phyloP scores from a whole-genome alignment of 2,113 vertebrate species.

The Oryzias celebensis region DNA sequence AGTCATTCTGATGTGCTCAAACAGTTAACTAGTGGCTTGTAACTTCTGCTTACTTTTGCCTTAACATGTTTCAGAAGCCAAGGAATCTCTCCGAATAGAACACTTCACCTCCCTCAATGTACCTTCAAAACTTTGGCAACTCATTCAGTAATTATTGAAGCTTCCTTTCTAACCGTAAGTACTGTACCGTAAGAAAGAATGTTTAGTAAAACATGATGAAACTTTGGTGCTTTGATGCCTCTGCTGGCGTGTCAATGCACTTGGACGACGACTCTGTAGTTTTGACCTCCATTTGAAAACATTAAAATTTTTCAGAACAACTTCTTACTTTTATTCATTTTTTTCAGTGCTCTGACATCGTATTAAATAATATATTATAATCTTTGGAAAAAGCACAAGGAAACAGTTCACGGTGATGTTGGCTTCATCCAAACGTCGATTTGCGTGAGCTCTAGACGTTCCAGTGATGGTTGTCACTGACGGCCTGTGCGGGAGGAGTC shows the following conservation, averaged over 20 bases:
- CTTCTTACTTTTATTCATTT: slow-evolving; percentile 15
- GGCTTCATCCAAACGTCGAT: neutral
- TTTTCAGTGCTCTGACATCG: neutral
- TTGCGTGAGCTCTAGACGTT: neutral
- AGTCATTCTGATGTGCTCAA: slow-evolving; percentile 32
- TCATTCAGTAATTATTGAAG: slow-evolving; percentile 46
- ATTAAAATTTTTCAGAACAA: slow-evolving; percentile 27
- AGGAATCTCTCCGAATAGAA: slow-evolving; percentile 53
- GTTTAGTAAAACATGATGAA: slow-evolving; percentile 52
- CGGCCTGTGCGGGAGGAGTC: neutral
- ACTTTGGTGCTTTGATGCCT: slow-evolving; percentile 44
- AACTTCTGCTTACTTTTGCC: slow-evolving; percentile 63
- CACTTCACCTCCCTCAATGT: slow-evolving; percentile 35
- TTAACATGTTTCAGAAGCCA: slow-evolving; percentile 68
- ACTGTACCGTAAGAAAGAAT: slow-evolving; percentile 68
- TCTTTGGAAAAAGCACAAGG: slow-evolving; percentile 4
- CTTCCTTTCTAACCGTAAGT: slow-evolving; percentile 60
- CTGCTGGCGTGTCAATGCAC: slow-evolving; percentile 33
- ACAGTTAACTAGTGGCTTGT: slow-evolving; percentile 53
- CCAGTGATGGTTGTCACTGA: neutral
- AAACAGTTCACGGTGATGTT: neutral
- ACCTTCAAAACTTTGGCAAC: slow-evolving; percentile 29
- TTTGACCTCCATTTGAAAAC: slow-evolving; percentile 53
- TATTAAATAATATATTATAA: slow-evolving; percentile 12
- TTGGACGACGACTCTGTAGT: slow-evolving; percentile 39